A percentile compares a stretch with the other conserved stretches of the same genome.
phyloP scores from a whole-genome alignment of 92 coral and sea anemone species.

The Galaxea fascicularis region DNA sequence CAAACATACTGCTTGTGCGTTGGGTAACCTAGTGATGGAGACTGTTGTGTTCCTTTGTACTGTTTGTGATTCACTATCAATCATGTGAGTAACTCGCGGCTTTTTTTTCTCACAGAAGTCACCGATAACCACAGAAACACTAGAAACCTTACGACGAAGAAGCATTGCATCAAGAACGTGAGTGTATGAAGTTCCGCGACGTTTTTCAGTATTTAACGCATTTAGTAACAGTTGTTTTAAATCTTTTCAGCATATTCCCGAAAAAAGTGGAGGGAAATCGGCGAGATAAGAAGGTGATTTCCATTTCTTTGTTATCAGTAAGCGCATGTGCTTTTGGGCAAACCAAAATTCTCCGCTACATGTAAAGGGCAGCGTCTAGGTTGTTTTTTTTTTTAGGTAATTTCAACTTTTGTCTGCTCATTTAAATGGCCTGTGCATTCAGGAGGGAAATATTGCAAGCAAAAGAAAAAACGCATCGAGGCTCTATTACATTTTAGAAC shows the following conservation, averaged over 20 bases:
- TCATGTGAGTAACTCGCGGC: too few relatives aligned
- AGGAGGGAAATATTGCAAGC: not conserved
- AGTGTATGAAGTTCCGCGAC: slow-evolving; percentile 25
- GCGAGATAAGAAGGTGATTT: slow-evolving; percentile 63
- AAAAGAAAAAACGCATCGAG: not conserved
- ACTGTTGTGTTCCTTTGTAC: too few relatives aligned
- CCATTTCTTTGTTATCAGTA: too few relatives aligned
- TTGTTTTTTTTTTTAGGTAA: too few relatives aligned
- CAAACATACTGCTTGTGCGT: too few relatives aligned
- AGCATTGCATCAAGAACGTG: slow-evolving; percentile 77
- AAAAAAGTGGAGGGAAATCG: slow-evolving; percentile 65
- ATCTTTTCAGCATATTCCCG: slow-evolving; percentile 57
- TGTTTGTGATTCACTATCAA: too few relatives aligned
- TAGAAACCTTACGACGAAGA: slow-evolving; percentile 71
- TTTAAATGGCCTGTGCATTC: not conserved
- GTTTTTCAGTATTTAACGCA: not conserved
- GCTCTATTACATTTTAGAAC: not conserved
- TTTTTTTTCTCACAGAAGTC: slow-evolving; percentile 25
- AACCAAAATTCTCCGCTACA: too few relatives aligned
- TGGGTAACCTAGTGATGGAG: not conserved
- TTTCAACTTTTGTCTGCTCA: too few relatives aligned
- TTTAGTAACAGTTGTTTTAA: not conserved
- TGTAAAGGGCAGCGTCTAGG: too few relatives aligned
- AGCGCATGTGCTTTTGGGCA: not conserved
- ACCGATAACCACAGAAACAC: slow-evolving; percentile 54